Evolutionary conservation across 2,797 vertebrate species (phyloP).

Genomic region (Cuniculus paca): DNA sequence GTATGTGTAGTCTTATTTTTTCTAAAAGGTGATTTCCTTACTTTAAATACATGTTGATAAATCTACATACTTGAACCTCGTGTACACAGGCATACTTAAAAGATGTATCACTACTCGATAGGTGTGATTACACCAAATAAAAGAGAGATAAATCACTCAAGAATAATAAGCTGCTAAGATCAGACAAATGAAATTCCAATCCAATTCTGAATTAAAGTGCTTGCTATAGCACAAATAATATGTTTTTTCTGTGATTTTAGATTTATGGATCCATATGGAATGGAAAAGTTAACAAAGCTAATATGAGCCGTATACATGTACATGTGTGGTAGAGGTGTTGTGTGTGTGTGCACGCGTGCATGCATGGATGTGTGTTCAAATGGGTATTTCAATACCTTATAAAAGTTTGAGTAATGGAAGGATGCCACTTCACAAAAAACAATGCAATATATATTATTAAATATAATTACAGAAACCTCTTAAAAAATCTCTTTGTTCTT

Average conservation of each 20-base stretch:
- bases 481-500: constrained; percentile 71
- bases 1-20: not conserved
- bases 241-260: not conserved
- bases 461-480: constrained; percentile 45
- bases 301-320: not conserved
- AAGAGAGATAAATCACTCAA: not conserved
- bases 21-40: not conserved
- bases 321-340: not conserved
- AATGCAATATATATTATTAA: constrained; percentile 46
- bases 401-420: constrained; percentile 59
- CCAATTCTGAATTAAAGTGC: constrained; percentile 41
- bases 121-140: not conserved
- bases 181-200: constrained; percentile 42
- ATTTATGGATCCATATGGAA: not conserved
- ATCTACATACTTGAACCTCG: not conserved
- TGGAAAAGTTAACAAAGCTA: not conserved
- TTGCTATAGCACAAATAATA: not conserved
- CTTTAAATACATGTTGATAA: not conserved
- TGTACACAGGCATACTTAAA: not conserved
- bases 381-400: constrained; percentile 27
- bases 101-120: not conserved
- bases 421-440: not conserved
- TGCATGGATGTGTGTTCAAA: not conserved
- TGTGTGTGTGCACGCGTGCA: not conserved
- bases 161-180: constrained; percentile 40